These are phyloP conservation scores for Caenorhabditis japonica DNA, from an alignment of 2,888 invertebrate species.

Conservation along the genomic window DNA sequence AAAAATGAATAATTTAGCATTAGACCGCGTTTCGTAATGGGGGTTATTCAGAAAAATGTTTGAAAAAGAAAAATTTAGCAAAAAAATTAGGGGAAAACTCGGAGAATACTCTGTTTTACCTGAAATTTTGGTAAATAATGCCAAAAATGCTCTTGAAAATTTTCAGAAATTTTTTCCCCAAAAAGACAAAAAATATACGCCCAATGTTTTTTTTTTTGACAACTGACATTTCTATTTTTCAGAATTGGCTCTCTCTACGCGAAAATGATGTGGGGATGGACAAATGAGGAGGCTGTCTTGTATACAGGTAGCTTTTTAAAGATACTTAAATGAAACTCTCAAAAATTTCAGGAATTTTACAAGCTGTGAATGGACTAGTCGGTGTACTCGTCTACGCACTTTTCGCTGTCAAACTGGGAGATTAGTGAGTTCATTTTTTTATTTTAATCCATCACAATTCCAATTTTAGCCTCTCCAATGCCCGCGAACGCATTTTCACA, in stretches of 20 bases:
- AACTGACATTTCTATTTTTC: slow-evolving; percentile 10
- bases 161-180: too few relatives aligned
- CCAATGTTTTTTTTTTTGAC: background rate
- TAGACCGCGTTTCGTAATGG: too few relatives aligned
- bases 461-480: slow-evolving; percentile 56
- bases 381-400: slow-evolving; percentile 56
- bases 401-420: slow-evolving; percentile 56
- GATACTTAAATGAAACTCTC: too few relatives aligned
- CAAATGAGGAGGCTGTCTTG: slow-evolving; percentile 56
- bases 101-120: too few relatives aligned
- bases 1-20: too few relatives aligned
- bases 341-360: slow-evolving; percentile 45
- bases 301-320: slow-evolving; percentile 51
- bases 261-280: slow-evolving; percentile 64
- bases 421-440: slow-evolving; percentile 50
- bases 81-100: too few relatives aligned
- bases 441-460: too few relatives aligned
- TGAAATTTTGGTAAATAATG: too few relatives aligned
- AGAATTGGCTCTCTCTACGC: slow-evolving; percentile 63
- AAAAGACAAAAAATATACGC: too few relatives aligned
- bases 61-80: too few relatives aligned
- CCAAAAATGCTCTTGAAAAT: too few relatives aligned
- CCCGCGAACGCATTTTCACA: slow-evolving; percentile 58
- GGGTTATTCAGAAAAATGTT: too few relatives aligned
- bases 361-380: slow-evolving; percentile 58